Evolutionary conservation across 2,797 vertebrate species (phyloP).

Genomic region (Takifugu ocellatus): DNA sequence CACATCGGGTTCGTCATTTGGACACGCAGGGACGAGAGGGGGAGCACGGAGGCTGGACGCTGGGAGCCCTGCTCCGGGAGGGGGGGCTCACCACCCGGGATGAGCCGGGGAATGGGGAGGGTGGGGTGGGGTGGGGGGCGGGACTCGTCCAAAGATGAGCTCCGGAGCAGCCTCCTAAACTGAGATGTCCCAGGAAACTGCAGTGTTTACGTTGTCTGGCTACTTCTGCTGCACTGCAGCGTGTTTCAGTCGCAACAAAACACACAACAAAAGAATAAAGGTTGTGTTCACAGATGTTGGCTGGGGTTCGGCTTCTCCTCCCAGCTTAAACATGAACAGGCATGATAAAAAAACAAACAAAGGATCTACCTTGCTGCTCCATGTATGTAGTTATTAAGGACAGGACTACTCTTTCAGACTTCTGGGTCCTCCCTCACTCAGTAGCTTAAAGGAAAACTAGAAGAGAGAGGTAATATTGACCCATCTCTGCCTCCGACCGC

Average conservation of each 20-base stretch:
- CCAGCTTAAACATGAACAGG: too few species aligned
- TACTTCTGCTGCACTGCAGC: constrained; percentile 47
- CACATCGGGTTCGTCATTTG: constrained; percentile 51
- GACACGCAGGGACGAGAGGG: background rate
- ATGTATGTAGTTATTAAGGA: too few species aligned
- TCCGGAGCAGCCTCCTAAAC: background rate
- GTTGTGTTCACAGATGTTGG: too few species aligned
- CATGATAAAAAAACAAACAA: too few species aligned
- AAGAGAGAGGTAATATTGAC: background rate
- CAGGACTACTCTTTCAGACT: too few species aligned
- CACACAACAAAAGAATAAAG: background rate
- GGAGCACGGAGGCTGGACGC: constrained; percentile 27
- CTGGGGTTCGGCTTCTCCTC: too few species aligned
- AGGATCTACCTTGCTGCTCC: too few species aligned
- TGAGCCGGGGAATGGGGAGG: constrained; percentile 14
- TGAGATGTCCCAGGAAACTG: background rate
- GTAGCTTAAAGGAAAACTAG: background rate
- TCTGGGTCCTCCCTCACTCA: too few species aligned
- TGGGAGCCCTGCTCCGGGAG: constrained; percentile 9
- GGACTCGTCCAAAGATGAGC: background rate
- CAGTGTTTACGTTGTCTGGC: background rate
- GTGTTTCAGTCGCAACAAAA: constrained; percentile 4
- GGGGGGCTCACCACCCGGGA: too few species aligned
- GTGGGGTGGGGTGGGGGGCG: background rate
- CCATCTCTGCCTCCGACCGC: constrained; percentile 2